Evolutionary conservation across 2,113 vertebrate species (phyloP), one percentile per base, ranked within the genome.

Genomic region (Archocentrus centrarchus): DNA sequence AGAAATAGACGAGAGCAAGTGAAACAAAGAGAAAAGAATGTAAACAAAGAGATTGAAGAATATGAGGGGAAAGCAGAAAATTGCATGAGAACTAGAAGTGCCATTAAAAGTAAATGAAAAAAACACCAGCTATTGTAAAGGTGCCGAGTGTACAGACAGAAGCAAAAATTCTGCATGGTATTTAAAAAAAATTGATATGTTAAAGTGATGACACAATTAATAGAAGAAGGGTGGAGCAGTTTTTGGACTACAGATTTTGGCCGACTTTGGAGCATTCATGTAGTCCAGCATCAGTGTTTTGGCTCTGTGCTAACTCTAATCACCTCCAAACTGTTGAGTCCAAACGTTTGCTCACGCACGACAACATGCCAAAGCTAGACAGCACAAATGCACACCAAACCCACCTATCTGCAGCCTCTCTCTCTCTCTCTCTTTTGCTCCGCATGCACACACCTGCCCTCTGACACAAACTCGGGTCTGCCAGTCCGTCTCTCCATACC

Each of bases 401-500:
- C 58, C 83, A 68, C 73, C 80, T 32, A 24, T 76, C 75, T 22
- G 66, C 27, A 24, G 30, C 55, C 37, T 68, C 35, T 58, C n/a
- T 39, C 14, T 6, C 2, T 17, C 35, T 11, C 2, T 17, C 35
- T 7, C 37, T 13, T 4, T 14, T 10, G 15, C n/a, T 44, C n/a
- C 18, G 11, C 79, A 61, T 20, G 75, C 80, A 53, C 59, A 76
- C 82, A 60, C 82, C 64, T 87, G 83, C 87, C 85, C 90, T 82
- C 81, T 89, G 83, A 87, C 90, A 88, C 86, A 59, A 79, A 35
- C 63, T 55, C 68, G 10, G 81, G 81, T 81, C 80, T 73, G 47
- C 80, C 41, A 22, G 41, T 91, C 86, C 77, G 35, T 87, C 84
- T 88, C 50, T 44, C 88, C 85, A 66, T 59, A 90, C 86, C 88